Evolutionary conservation across 1,140 invertebrate species (phyloP).

Genomic region (Drosophila nigrodunni): DNA sequence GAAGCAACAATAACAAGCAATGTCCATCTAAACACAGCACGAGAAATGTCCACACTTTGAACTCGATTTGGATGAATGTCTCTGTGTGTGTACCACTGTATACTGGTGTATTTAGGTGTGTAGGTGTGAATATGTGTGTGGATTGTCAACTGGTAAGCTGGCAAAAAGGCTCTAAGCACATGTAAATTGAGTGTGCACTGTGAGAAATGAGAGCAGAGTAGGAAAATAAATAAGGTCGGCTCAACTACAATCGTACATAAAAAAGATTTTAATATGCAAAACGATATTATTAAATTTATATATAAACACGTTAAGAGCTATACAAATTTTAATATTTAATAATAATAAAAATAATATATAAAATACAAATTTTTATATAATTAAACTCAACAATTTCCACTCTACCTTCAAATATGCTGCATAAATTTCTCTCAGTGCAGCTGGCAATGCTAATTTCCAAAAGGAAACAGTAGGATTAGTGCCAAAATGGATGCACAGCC

Average conservation of each 20-base stretch:
- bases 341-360: no score
- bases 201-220: neutral
- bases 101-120: slow-evolving; percentile 3
- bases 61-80: slow-evolving; percentile 55
- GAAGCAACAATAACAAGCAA: slow-evolving; percentile 65
- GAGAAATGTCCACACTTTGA: slow-evolving; percentile 70
- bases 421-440: slow-evolving; percentile 47
- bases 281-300: no score
- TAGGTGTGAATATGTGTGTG: slow-evolving; percentile 28
- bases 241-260: no score
- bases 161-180: slow-evolving; percentile 20
- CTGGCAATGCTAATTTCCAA: slow-evolving; percentile 34
- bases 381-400: neutral
- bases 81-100: slow-evolving; percentile 2
- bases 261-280: no score
- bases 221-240: no score
- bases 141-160: slow-evolving; percentile 43
- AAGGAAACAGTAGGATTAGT: slow-evolving; percentile 42
- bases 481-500: slow-evolving; percentile 32
- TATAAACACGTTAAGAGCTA: no score
- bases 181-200: slow-evolving; percentile 63
- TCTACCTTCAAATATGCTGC: neutral
- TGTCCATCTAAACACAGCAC: slow-evolving; percentile 59
- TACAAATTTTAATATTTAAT: no score
- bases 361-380: no score